phyloP scores from a whole-genome alignment of 2,888 invertebrate genomes.

The Ichneumon xanthorius region DNA sequence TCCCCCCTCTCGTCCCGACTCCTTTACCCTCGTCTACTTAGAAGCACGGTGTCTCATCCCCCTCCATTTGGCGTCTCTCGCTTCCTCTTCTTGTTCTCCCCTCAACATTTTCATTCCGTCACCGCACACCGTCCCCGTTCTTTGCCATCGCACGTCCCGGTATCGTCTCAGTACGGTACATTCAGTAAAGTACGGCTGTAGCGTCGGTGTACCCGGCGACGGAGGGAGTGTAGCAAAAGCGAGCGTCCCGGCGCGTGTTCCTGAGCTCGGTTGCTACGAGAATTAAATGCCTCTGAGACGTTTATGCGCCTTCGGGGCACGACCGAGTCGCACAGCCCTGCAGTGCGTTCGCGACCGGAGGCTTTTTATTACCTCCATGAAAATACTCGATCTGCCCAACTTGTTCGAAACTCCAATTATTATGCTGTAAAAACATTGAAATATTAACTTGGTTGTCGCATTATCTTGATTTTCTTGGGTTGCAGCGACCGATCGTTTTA shows the following conservation, averaged over 20 bases:
- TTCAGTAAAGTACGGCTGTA: constrained; percentile 3
- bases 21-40: constrained; percentile 54
- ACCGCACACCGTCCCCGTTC: constrained; percentile 31
- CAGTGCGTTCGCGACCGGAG: constrained; percentile 23
- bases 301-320: constrained; percentile 50
- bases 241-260: constrained; percentile 12
- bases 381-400: constrained; percentile 30
- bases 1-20: constrained; percentile 42
- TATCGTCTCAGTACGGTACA: constrained; percentile 28
- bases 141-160: constrained; percentile 9
- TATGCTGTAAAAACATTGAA: background rate
- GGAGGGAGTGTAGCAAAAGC: background rate
- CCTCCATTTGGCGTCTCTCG: constrained; percentile 39
- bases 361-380: constrained; percentile 50
- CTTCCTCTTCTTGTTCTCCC: constrained; percentile 38
- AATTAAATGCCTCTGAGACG: constrained; percentile 56
- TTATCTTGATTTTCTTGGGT: background rate
- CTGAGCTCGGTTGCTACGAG: constrained; percentile 26
- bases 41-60: constrained; percentile 49
- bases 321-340: constrained; percentile 4
- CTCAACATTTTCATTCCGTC: constrained; percentile 49
- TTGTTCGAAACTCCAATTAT: constrained; percentile 37
- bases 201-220: background rate
- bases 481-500: too few species aligned
- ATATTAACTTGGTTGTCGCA: background rate